Percentiles rank a stretch among this genome's conserved stretches.
phyloP scores from a whole-genome alignment of 2,113 vertebrate species.

The Bubo bubo region DNA sequence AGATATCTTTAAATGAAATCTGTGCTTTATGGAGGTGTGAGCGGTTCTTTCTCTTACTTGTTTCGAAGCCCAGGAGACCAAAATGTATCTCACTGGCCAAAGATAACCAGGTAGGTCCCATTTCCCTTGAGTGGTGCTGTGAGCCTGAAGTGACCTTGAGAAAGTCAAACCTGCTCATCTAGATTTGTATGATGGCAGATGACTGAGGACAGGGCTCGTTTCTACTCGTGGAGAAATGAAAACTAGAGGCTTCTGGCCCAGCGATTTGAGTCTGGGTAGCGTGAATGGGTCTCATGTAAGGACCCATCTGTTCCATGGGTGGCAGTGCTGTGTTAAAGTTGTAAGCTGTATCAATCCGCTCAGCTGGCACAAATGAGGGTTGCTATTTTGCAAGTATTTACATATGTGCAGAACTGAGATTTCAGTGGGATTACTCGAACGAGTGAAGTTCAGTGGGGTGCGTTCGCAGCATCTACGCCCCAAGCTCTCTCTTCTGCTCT shows the following conservation, averaged over 20 bases:
- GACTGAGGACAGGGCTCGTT: not conserved
- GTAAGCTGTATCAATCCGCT: not conserved
- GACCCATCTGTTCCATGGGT: not conserved
- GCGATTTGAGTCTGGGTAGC: not conserved
- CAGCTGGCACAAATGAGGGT: not conserved
- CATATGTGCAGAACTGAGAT: accelerated
- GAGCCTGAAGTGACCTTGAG: not conserved
- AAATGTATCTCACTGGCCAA: not conserved
- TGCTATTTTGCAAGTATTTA: not conserved
- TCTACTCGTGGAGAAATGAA: accelerated
- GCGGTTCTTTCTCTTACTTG: not conserved
- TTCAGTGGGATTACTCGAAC: not conserved
- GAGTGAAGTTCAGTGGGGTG: not conserved
- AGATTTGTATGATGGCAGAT: not conserved
- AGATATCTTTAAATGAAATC: not conserved
- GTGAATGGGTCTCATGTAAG: not conserved
- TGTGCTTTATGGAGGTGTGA: not conserved
- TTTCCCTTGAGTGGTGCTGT: not conserved
- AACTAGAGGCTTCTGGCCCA: not conserved
- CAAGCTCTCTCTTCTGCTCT: not conserved
- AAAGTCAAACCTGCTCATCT: accelerated
- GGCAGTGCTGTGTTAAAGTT: not conserved
- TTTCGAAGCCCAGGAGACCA: not conserved
- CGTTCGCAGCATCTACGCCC: accelerated
- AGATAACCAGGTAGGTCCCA: not conserved